Conservation (phyloP, 2,113 vertebrate genomes). For the Brachypteracias leptosomus region DNA sequence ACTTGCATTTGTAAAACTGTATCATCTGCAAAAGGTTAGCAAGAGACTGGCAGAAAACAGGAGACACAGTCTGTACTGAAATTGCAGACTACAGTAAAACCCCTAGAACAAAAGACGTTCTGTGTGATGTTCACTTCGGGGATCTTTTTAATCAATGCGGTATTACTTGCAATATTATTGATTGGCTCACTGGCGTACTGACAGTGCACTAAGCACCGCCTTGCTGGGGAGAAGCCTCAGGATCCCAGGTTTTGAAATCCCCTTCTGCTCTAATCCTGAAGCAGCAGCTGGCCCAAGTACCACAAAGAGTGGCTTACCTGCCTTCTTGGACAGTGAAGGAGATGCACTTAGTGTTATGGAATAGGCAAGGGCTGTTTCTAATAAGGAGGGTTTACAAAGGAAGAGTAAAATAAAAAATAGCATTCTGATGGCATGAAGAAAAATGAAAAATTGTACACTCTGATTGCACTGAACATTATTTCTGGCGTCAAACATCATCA, state of each 20-base stretch:
- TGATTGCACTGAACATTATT: conserved; percentile 87
- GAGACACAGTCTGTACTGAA: conserved; percentile 15
- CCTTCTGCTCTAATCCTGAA: conserved; percentile 33
- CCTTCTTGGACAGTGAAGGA: conserved; percentile 5
- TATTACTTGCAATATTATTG: neutral
- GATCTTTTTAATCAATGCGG: neutral
- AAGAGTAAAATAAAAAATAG: conserved; percentile 74
- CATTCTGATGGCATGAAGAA: conserved; percentile 74
- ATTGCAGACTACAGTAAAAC: conserved; percentile 41
- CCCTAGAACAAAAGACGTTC: conserved; percentile 1
- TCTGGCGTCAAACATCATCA: conserved; percentile 86
- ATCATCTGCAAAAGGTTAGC: conserved; percentile 60
- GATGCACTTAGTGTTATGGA: neutral
- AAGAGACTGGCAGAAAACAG: conserved; percentile 57
- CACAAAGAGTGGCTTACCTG: neutral
- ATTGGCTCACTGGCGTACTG: neutral
- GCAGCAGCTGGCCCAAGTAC: conserved; percentile 51
- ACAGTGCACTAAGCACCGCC: conserved; percentile 18
- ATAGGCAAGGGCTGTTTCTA: conserved; percentile 3
- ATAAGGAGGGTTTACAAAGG: conserved; percentile 55
- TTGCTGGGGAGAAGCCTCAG: neutral
- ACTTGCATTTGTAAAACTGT: conserved; percentile 65
- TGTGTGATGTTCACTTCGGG: neutral
- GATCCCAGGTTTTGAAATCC: neutral
- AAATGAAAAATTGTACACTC: conserved; percentile 83